Evolutionary conservation across 2,113 vertebrate genomes (phyloP).

Genomic region (Piaya cayana): DNA sequence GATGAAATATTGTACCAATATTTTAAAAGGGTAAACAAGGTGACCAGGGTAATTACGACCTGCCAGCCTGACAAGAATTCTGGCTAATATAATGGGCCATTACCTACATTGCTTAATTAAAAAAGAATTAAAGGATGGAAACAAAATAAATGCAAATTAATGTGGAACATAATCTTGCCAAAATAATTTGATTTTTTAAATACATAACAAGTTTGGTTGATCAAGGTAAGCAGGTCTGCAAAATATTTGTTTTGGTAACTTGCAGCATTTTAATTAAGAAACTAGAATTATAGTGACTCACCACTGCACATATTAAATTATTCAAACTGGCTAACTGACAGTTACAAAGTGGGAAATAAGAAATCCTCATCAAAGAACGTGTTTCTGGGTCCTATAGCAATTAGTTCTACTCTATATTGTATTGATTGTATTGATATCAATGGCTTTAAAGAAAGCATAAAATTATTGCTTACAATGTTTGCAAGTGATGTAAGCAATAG

Average conservation of each 20-base stretch:
- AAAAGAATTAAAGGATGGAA: constrained; percentile 38
- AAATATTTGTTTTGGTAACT: constrained; percentile 18
- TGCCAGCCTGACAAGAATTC: constrained; percentile 18
- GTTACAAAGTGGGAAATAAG: not conserved
- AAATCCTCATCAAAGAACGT: not conserved
- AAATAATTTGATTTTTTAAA: constrained; percentile 42
- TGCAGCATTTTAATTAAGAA: constrained; percentile 43
- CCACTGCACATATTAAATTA: not conserved
- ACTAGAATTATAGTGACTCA: not conserved
- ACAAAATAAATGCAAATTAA: constrained; percentile 32
- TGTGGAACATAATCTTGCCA: not conserved
- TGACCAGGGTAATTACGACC: constrained; percentile 10
- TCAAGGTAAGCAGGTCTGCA: constrained; percentile 14
- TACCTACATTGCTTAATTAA: constrained; percentile 19
- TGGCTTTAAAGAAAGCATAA: not conserved
- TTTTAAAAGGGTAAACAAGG: constrained; percentile 39
- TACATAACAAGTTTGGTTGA: constrained; percentile 5
- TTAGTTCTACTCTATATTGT: not conserved
- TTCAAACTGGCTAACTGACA: not conserved
- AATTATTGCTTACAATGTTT: not conserved
- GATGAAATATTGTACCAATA: constrained; percentile 22
- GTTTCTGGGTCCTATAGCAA: not conserved
- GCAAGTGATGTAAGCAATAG: not conserved
- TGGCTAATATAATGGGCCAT: constrained; percentile 1
- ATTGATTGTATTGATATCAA: not conserved